Conservation (phyloP, 2,888 invertebrate genomes). For the Spisula subtruncata region DNA sequence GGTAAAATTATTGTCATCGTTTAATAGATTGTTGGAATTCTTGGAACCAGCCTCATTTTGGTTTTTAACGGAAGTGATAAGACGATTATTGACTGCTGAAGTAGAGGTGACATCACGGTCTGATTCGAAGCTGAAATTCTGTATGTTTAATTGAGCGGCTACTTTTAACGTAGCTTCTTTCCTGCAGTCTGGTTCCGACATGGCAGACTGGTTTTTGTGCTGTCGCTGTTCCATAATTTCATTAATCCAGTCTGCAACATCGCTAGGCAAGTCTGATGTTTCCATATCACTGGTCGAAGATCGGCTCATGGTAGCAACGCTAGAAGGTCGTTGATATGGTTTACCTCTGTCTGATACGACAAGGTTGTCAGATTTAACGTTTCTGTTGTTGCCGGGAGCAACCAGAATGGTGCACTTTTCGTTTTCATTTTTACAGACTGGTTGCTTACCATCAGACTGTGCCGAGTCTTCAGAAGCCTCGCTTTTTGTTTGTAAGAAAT, state of each 20-base stretch:
- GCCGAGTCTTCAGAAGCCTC: conserved; percentile 22
- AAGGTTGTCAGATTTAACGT: conserved; percentile 12
- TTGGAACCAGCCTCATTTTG: neutral
- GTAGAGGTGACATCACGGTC: conserved; percentile 2
- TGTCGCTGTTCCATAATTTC: conserved; percentile 71
- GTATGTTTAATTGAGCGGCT: conserved; percentile 8
- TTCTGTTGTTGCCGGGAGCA: conserved; percentile 16
- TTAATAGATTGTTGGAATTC: neutral
- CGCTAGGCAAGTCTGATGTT: conserved; percentile 79
- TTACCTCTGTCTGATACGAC: conserved; percentile 45
- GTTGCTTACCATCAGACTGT: neutral
- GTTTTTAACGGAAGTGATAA: neutral
- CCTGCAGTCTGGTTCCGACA: conserved; percentile 51
- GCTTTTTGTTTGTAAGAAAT: conserved; percentile 67
- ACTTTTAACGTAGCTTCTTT: conserved; percentile 32
- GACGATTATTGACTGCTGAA: neutral
- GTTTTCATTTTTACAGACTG: conserved; percentile 12
- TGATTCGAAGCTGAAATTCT: conserved; percentile 55
- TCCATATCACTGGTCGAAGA: conserved; percentile 50
- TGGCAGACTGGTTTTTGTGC: conserved; percentile 44
- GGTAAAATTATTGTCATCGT: conserved; percentile 60
- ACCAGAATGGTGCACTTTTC: conserved; percentile 18
- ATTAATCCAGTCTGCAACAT: conserved; percentile 83
- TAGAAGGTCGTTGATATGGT: conserved; percentile 48
- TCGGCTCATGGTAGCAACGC: conserved; percentile 41